phyloP scores from a whole-genome alignment of 2,113 vertebrate genomes.

The Syrrhaptes paradoxus region DNA sequence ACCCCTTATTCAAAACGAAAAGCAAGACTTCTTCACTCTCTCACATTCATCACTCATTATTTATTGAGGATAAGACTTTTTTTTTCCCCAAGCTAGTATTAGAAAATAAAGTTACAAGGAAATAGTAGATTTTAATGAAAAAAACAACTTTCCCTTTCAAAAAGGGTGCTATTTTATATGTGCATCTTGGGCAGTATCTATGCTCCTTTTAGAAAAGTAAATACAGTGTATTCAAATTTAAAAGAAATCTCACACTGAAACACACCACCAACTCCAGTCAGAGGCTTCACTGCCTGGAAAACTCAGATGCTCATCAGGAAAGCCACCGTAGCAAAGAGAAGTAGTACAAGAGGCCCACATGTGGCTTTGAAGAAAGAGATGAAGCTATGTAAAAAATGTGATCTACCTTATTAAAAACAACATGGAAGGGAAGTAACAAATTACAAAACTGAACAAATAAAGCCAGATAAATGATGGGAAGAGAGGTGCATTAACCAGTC shows the following conservation, averaged over 20 bases:
- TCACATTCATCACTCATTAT: neutral
- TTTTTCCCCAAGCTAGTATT: neutral
- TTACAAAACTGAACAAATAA: neutral
- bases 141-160: neutral
- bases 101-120: neutral
- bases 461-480: neutral
- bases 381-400: neutral
- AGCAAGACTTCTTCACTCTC: neutral
- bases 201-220: neutral
- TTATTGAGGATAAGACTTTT: neutral
- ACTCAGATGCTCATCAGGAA: neutral
- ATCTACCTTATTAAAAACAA: neutral
- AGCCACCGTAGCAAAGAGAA: neutral
- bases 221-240: neutral
- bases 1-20: slow-evolving; percentile 18
- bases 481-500: neutral
- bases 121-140: neutral
- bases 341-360: neutral
- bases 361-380: neutral
- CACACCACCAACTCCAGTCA: neutral
- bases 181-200: neutral
- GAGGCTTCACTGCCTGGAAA: neutral
- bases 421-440: neutral
- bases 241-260: neutral
- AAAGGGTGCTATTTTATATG: neutral